Base-by-base conservation (phyloP, 2,797 vertebrate species). In the Holocentrus rufus region DNA sequence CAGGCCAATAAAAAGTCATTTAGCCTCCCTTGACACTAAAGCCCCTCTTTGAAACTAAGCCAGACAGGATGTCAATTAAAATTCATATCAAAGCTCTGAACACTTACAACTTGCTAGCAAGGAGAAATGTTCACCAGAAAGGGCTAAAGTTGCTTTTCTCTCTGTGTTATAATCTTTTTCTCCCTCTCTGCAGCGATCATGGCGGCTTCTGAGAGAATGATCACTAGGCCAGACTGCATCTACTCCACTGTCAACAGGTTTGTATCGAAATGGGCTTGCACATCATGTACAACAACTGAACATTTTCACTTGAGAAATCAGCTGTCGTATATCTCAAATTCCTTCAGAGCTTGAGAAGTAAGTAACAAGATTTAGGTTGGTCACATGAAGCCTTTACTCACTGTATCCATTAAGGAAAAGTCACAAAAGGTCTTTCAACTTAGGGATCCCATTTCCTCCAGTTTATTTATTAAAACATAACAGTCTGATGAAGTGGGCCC, bases 391-490 rank as follows among this genome's bases (percentile, higher is more conserved):
- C 54, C 46, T 82, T 81, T 72, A 67, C 65, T 81, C 81, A 60
- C 80, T 42, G 8, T 74, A 67, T 81, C 70, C 80, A 79, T 76
- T 79, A 82, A 75, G 62, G 39, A 72, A 61, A 79, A 77, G 75
- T 61, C 81, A 81, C 54, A 34, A 70, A 81, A 84, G 79, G 82
- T 87, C 81, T 76, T 72, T 83, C 79, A 80, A 79, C 85, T 82
- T 30, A 63, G 78, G 66, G 70, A 86, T 85, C 84, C 87, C 70
- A 90, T 90, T 93, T 93, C 90, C 90, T 89, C 84, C n/a, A 5
- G 85, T 91, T 92, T 93, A 90, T 93, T 94, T 92, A 89, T 85
- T 85, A 85, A 78, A 82, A 84, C 72, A 84, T 87, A 88, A 83
- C 82, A 80, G 85, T 85, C 85, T 82, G 81, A 92, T 91, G 86